Evolutionary conservation across 2,888 invertebrate species (phyloP), one percentile per base, ranked within the genome.

Genomic region (Himalopsyche tibetana): DNA sequence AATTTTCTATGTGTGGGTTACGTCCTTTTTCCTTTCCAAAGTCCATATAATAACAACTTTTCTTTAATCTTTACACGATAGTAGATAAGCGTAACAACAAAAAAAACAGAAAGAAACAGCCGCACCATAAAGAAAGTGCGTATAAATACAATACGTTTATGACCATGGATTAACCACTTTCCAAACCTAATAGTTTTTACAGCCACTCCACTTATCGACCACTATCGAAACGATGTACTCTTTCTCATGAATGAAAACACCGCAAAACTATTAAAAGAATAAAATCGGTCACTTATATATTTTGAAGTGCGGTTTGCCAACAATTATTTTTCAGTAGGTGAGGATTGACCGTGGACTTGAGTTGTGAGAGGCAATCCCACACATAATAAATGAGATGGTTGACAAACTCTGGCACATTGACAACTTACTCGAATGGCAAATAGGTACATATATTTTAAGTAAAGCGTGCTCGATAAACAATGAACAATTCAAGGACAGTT

Each of bases 181-280:
- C 63, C 19, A 63, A 63, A 19, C n/a, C 19, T 28, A 63, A 63
- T 63, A 63, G 19, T 63, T 63, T 19, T 63, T 63, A 11, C 8
- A 19, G 28, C 63, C 63, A 63, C 6, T 19, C 63, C 28, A 63
- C 63, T 63, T 63, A 63, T 63, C 19, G 28, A 19, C 63, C 19
- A 19, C 19, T 19, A 19, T 19, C 28, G 1, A 63, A 63, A 6
- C 63, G 28, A 19, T 19, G 63, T 19, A 19, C 63, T 63, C 28
- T 63, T 63, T 63, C 63, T 63, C 63, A 63, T 63, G 63, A 63
- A 63, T 63, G 63, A 63, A 63, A 63, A n/a, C 11, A 51, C 63
- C n/a, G 63, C 63, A 63, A 63, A 63, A n/a, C 28, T 4, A 9
- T 19, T 19, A 19, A 63, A 19, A 63, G 63, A 63, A 63, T 63